These are phyloP conservation scores for Onychomys leucogaster DNA, from an alignment of 2,797 vertebrate species.

Conservation along the genomic window DNA sequence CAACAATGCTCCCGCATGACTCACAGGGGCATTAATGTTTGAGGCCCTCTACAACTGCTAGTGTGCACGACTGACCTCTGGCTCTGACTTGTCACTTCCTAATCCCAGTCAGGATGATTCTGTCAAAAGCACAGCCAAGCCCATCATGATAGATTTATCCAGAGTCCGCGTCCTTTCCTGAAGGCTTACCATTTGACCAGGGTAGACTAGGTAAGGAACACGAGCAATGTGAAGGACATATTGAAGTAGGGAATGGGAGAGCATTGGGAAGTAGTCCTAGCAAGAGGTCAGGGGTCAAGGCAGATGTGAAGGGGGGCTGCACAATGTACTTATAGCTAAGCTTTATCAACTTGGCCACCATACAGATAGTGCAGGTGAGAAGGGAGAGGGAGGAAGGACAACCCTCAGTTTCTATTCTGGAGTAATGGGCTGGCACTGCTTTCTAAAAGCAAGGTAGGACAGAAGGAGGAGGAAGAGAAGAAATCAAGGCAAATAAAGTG, in stretches of 20 bases:
- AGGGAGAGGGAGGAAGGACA: neutral
- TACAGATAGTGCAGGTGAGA: neutral
- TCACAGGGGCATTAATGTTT: neutral
- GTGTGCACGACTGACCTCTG: neutral
- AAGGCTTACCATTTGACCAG: neutral
- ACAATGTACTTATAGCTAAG: too few relatives aligned
- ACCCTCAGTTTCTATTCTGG: neutral
- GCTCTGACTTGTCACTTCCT: conserved; percentile 29
- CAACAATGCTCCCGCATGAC: neutral
- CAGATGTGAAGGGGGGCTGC: neutral
- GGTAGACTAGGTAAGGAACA: neutral
- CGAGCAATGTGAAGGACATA: too few relatives aligned
- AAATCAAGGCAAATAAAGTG: neutral
- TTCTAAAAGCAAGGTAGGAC: neutral
- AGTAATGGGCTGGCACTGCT: neutral
- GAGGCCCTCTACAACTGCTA: neutral
- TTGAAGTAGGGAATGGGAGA: neutral
- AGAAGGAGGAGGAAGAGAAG: neutral
- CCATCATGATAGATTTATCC: neutral
- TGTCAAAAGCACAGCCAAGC: conserved; percentile 17
- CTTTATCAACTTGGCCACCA: neutral
- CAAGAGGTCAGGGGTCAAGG: neutral
- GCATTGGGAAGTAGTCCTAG: neutral
- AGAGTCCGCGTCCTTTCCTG: neutral
- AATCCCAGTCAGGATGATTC: neutral